A percentile compares a stretch with the other conserved stretches of the same genome.
Evolutionary conservation across 2,113 vertebrate genomes (phyloP).

Genomic region (Gymnarchus niloticus): DNA sequence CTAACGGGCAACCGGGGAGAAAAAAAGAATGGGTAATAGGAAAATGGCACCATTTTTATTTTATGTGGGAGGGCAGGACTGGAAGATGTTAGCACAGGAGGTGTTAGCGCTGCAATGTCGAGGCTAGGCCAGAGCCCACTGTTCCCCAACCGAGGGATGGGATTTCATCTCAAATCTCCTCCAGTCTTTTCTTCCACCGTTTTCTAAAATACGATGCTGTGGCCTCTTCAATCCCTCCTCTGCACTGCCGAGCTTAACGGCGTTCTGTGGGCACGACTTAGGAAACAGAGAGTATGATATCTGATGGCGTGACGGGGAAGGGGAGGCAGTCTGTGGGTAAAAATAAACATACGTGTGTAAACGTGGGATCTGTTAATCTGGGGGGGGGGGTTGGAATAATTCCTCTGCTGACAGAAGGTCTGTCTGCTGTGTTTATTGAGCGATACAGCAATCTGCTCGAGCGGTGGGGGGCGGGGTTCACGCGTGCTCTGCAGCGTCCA

Average conservation of each 20-base stretch:
- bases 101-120: no score
- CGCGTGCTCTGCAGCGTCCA: background rate
- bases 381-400: background rate
- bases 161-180: background rate
- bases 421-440: background rate
- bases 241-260: background rate
- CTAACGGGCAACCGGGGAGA: background rate
- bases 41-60: background rate
- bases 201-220: background rate
- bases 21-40: background rate
- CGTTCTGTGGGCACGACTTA: background rate
- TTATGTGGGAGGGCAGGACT: background rate
- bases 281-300: background rate
- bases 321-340: background rate
- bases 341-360: background rate
- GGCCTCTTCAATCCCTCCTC: background rate
- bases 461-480: background rate
- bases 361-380: background rate
- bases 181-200: background rate
- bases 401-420: background rate
- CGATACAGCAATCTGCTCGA: background rate
- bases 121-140: background rate
- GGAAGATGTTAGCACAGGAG: background rate
- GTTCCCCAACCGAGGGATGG: background rate
- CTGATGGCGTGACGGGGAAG: background rate